Conservation (phyloP, 2,797 vertebrate species). For the Sibirionetta formosa region DNA sequence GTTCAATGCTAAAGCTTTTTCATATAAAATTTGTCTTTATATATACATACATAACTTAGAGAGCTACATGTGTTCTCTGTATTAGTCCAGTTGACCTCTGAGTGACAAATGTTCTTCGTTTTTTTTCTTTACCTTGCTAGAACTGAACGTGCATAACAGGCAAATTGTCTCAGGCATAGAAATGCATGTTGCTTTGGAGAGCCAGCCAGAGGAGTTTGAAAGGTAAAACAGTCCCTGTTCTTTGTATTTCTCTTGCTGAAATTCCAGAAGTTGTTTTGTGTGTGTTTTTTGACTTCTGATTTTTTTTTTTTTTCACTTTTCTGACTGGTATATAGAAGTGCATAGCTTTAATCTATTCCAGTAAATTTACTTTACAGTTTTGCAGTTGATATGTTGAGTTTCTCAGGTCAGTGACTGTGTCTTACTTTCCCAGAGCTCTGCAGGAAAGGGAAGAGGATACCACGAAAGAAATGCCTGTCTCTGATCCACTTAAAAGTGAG, state of each 20-base stretch:
- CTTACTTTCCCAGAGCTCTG: conserved; percentile 80
- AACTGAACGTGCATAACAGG: neutral
- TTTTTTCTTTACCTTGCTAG: neutral
- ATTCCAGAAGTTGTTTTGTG: neutral
- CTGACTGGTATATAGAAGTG: neutral
- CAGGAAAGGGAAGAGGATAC: conserved; percentile 16
- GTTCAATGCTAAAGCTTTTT: neutral
- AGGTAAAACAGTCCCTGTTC: conserved; percentile 46
- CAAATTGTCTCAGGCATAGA: conserved; percentile 33
- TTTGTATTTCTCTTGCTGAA: neutral
- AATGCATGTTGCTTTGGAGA: neutral
- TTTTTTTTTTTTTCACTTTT: no score
- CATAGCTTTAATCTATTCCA: neutral
- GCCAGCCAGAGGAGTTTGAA: neutral
- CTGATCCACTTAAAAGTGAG: conserved; percentile 78
- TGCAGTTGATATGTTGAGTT: neutral
- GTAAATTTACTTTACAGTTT: neutral
- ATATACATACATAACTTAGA: neutral
- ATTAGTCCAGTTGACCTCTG: neutral
- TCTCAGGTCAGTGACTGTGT: conserved; percentile 81
- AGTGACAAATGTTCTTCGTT: neutral
- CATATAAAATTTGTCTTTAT: neutral
- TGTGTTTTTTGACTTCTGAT: neutral
- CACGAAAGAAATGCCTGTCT: conserved; percentile 70
- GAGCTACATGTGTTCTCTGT: neutral